Conservation (phyloP, 2,888 invertebrate genomes). For the Clanis bilineata region DNA sequence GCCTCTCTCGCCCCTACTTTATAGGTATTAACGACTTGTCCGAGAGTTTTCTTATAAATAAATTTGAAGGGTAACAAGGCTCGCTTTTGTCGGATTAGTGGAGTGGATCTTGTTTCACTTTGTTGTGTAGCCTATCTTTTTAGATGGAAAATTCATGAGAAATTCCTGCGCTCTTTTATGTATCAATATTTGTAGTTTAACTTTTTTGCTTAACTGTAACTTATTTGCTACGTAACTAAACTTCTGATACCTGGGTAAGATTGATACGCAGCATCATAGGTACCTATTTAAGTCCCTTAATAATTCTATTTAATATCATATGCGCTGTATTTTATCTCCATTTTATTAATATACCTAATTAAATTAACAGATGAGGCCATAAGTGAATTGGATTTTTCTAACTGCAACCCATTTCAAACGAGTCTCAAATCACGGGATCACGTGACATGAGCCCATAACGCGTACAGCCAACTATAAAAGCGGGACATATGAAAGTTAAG, state of each 20-base stretch:
- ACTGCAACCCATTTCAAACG: slow-evolving; percentile 3
- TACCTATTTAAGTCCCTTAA: too few species aligned
- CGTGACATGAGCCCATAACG: slow-evolving; percentile 77
- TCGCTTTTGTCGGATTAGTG: slow-evolving; percentile 82
- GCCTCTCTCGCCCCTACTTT: slow-evolving; percentile 82
- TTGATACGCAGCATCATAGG: too few species aligned
- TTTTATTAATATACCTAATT: background rate
- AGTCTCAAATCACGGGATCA: slow-evolving; percentile 57
- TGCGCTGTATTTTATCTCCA: background rate
- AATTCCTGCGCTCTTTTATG: slow-evolving; percentile 10
- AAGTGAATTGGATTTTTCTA: background rate
- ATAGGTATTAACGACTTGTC: slow-evolving; percentile 83
- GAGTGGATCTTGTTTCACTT: slow-evolving; percentile 82
- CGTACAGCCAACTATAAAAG: slow-evolving; percentile 75
- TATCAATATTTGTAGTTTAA: slow-evolving; percentile 19
- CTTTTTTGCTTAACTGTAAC: background rate
- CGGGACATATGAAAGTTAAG: slow-evolving; percentile 77
- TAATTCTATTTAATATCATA: background rate
- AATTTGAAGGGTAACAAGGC: slow-evolving; percentile 83
- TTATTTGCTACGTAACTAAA: too few species aligned
- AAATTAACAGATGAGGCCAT: background rate
- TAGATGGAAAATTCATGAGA: slow-evolving; percentile 68
- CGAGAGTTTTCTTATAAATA: slow-evolving; percentile 83
- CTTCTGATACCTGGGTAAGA: too few species aligned
- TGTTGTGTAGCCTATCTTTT: slow-evolving; percentile 76